These are phyloP conservation scores for Oreochromis tanganicae DNA, from an alignment of 2,113 vertebrate species.

Conservation along the genomic window DNA sequence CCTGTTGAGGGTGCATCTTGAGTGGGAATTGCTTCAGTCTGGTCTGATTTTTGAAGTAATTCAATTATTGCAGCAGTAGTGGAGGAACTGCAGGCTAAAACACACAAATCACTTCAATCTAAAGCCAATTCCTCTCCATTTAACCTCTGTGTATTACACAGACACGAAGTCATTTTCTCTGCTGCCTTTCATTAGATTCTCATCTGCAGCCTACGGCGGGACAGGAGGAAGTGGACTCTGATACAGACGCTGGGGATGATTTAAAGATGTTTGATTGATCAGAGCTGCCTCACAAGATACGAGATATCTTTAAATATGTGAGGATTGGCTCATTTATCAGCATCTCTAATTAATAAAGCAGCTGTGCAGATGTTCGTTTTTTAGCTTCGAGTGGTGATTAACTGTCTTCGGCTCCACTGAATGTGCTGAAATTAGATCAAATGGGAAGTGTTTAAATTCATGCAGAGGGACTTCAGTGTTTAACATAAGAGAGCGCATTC, in stretches of 20 bases:
- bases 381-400: not conserved
- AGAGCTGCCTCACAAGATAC: not conserved
- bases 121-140: conserved; percentile 53
- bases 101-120: conserved; percentile 62
- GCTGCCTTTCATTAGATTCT: conserved; percentile 39
- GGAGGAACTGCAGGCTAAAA: conserved; percentile 49
- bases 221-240: not conserved
- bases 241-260: not conserved
- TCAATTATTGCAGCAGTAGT: conserved; percentile 48
- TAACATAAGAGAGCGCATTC: not conserved
- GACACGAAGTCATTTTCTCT: conserved; percentile 20
- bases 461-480: not conserved
- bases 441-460: not conserved
- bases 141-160: conserved; percentile 50
- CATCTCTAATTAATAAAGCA: not conserved
- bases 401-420: not conserved
- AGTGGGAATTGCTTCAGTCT: conserved; percentile 27
- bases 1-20: not conserved
- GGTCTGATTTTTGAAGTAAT: conserved; percentile 49
- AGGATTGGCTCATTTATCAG: not conserved
- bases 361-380: not conserved
- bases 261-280: not conserved
- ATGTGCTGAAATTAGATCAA: not conserved
- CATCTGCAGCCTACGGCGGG: conserved; percentile 26
- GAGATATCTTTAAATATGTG: not conserved